These are phyloP conservation scores for Phyllostomus hastatus DNA, from an alignment of 2,113 vertebrate species.

Conservation along the genomic window DNA sequence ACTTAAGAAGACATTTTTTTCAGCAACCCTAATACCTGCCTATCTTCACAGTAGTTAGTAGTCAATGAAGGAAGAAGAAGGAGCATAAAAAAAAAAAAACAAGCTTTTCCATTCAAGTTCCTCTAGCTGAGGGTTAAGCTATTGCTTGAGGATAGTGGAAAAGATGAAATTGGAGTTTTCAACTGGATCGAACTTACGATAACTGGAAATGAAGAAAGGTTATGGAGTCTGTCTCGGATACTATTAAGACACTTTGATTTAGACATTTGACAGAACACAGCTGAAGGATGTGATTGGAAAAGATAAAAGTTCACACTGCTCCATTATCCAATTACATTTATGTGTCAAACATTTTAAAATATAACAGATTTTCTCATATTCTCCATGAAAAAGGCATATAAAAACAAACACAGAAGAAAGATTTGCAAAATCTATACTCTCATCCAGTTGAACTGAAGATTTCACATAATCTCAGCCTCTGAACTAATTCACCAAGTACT, in stretches of 20 bases:
- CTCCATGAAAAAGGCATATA: neutral
- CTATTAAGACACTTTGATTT: conserved; percentile 17
- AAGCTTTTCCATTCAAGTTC: neutral
- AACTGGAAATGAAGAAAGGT: conserved; percentile 6
- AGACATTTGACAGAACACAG: neutral
- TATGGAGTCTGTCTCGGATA: neutral
- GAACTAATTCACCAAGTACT: neutral
- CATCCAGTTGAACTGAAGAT: neutral
- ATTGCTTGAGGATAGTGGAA: neutral
- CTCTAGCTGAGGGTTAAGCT: neutral
- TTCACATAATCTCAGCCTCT: neutral
- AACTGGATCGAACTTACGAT: neutral
- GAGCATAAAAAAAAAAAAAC: neutral
- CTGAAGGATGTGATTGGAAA: conserved; percentile 31
- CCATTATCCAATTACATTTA: conserved; percentile 33
- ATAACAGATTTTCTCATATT: neutral
- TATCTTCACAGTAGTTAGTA: neutral
- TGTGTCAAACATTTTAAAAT: conserved; percentile 47
- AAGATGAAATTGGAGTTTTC: neutral
- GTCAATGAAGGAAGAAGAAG: neutral
- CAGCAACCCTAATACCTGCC: neutral
- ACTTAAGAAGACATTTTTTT: neutral
- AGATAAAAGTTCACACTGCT: conserved; percentile 32
- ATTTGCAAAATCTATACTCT: neutral
- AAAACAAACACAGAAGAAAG: conserved; percentile 21